Evolutionary conservation across 1,140 invertebrate genomes (phyloP).

Genomic region (Hypsibius dujardini): DNA sequence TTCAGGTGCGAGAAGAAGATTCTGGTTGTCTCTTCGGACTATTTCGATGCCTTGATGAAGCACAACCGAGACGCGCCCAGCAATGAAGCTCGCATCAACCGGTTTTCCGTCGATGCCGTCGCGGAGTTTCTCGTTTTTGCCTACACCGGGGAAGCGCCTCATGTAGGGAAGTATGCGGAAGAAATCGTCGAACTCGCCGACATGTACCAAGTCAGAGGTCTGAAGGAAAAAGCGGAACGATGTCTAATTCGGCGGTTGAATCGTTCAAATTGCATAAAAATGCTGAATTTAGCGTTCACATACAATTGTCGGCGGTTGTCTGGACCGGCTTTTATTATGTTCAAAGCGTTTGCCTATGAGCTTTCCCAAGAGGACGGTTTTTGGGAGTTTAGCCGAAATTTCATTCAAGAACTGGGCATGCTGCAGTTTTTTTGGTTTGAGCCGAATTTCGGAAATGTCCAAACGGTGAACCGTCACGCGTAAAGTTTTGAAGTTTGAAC

Average conservation of each 20-base stretch:
- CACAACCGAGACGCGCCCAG: neutral
- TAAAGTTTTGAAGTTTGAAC: too few species aligned
- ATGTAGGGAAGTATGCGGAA: constrained; percentile 6
- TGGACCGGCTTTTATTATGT: neutral
- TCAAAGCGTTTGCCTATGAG: constrained; percentile 5
- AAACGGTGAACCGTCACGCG: too few species aligned
- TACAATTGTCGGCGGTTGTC: neutral
- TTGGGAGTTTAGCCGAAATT: neutral
- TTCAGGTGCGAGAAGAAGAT: constrained; percentile 16
- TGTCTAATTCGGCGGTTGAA: neutral
- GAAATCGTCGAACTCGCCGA: neutral
- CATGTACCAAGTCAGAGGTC: constrained; percentile 5
- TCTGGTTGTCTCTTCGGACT: neutral
- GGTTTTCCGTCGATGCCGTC: neutral
- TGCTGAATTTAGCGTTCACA: neutral
- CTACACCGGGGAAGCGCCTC: neutral
- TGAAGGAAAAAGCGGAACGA: constrained; percentile 8
- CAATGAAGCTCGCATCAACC: neutral
- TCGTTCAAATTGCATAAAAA: neutral
- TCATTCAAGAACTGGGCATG: neutral
- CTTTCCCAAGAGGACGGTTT: neutral
- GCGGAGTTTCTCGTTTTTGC: constrained; percentile 8
- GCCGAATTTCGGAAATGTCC: neutral
- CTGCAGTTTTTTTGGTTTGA: constrained; percentile 6
- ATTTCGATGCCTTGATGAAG: constrained; percentile 1